A percentile compares a stretch with the other conserved stretches of the same genome.
These are phyloP conservation scores for Pygoscelis adeliae DNA, from an alignment of 2,113 vertebrate species.

Conservation along the genomic window DNA sequence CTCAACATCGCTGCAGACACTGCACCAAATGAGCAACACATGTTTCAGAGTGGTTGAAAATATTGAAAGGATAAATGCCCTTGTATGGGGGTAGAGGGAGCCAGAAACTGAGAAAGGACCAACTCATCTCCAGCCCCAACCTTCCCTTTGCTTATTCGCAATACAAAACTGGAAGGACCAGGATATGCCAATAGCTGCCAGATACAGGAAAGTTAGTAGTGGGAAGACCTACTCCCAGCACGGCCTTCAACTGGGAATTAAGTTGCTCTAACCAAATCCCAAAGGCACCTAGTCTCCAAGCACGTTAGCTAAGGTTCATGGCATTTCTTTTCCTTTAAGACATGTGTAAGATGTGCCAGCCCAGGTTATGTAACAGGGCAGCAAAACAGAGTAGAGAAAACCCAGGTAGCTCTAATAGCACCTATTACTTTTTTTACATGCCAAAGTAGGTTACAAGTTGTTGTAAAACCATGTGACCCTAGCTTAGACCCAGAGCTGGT, in stretches of 20 bases:
- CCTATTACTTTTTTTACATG: background rate
- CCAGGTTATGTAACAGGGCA: background rate
- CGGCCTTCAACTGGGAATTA: background rate
- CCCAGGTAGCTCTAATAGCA: background rate
- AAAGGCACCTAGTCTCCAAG: background rate
- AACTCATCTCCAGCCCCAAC: background rate
- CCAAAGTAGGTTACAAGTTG: background rate
- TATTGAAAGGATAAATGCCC: background rate
- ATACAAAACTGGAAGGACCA: background rate
- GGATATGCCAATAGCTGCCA: background rate
- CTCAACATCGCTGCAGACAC: background rate
- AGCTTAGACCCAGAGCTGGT: background rate
- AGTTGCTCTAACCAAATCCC: background rate
- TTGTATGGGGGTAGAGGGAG: fast-evolving
- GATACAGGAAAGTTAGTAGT: background rate
- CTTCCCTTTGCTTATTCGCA: background rate
- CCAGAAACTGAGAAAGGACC: background rate
- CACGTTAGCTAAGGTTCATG: background rate
- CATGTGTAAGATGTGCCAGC: background rate
- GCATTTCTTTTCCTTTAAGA: background rate
- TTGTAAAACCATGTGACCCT: background rate
- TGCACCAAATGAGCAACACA: background rate
- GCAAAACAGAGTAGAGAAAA: background rate
- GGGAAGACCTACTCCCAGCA: background rate
- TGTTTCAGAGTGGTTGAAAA: background rate